Base-by-base conservation (phyloP, 2,113 vertebrate species). In the Callipepla squamata region DNA sequence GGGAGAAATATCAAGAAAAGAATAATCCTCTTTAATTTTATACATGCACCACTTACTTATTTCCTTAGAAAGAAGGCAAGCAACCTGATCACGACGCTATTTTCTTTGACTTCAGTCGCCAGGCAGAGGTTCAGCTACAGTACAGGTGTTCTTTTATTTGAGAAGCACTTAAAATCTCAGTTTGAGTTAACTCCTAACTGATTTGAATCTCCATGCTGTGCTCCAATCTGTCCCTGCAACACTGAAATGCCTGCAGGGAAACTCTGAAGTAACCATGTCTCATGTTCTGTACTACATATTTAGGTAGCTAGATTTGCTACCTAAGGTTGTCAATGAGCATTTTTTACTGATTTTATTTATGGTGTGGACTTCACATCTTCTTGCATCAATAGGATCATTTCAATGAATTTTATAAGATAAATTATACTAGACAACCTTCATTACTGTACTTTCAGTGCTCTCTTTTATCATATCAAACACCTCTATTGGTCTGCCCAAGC, bases 161-260 rank as follows among this genome's bases (percentile, higher is more conserved):
- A n/a, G 13, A 93, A 81, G 40, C 14, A 81, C 74, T 55, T 87
- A 80, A 80, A 84, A 77, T 67, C 34, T 50, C 74, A 94, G 34
- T 73, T 79, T 87, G 66, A 79, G 14, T 75, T 75, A 90, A 26
- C 25, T 78, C 48, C 67, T 63, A 63, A 55, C 61, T 36, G 68
- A 65, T 13, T 1, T 10, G 34, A 63, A 18, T n/a, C 36, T 72
- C 25, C 28, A 34, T 15, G 48, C 19, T 75, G 16, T 50, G 32
- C 11, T 81, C 30, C n/a, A 72, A 3, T 25, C 8, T 0, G 2
- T 30, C 21, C 30, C 26, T 53, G 38, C n/a, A 59, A 47, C 26
- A 8, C 11, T 42, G 6, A 70, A 47, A 34, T 26, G 14, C 21
- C 9, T 63, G 36, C 13, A 38, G 12, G 4, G 10, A 51, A 38